Evolutionary conservation across 2,113 vertebrate genomes (phyloP).

Genomic region (Halcyon malimbica): DNA sequence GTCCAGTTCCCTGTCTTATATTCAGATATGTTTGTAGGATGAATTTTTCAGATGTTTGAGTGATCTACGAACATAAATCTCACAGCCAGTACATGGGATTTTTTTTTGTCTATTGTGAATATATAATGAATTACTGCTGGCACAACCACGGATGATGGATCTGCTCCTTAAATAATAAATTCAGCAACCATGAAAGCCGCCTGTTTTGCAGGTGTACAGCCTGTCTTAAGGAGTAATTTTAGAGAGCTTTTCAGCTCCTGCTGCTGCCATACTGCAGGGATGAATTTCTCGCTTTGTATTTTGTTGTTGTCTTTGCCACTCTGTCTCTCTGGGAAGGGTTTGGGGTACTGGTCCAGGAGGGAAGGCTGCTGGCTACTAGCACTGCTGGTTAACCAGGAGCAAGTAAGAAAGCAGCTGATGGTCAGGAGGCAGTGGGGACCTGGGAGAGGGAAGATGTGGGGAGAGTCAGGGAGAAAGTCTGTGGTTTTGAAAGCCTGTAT

Average conservation of each 20-base stretch:
- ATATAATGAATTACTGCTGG: conserved; percentile 13
- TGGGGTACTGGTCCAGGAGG: background rate
- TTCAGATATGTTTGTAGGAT: background rate
- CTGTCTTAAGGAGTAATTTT: background rate
- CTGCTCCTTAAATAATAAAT: conserved; percentile 31
- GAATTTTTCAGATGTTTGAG: conserved; percentile 15
- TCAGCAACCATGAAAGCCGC: background rate
- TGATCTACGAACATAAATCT: conserved; percentile 1
- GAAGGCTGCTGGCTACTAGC: background rate
- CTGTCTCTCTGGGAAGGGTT: background rate
- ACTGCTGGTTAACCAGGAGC: background rate
- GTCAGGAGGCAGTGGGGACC: background rate
- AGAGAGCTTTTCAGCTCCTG: background rate
- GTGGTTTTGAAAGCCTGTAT: background rate
- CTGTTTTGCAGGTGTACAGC: conserved; percentile 23
- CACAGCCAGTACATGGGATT: background rate
- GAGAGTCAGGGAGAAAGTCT: background rate
- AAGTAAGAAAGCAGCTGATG: background rate
- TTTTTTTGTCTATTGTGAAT: conserved; percentile 3
- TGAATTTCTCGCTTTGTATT: background rate
- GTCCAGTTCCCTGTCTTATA: background rate
- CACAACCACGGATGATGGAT: background rate
- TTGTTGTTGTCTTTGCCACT: background rate
- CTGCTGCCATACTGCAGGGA: background rate
- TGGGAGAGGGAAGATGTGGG: background rate